phyloP scores from a whole-genome alignment of 1,140 invertebrate genomes.

The Apocrypta bakeri region DNA sequence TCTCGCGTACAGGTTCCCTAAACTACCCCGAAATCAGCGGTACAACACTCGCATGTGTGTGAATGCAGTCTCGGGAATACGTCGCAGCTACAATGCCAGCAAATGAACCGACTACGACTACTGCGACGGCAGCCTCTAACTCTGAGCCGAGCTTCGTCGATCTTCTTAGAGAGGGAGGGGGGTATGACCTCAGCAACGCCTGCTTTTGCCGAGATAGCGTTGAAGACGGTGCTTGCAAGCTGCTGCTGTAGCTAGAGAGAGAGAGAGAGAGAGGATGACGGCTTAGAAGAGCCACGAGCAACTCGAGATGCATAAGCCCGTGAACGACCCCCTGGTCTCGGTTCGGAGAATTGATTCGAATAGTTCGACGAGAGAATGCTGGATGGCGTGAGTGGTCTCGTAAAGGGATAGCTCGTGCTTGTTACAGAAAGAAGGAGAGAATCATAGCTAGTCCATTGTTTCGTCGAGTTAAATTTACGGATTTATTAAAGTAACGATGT shows the following conservation, averaged over 20 bases:
- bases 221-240: background rate
- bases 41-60: background rate
- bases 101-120: slow-evolving; percentile 22
- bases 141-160: background rate
- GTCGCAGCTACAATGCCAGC: slow-evolving; percentile 25
- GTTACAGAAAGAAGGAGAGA: too few species aligned
- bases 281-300: background rate
- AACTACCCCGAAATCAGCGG: background rate
- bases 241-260: background rate
- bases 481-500: too few species aligned
- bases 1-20: too few species aligned
- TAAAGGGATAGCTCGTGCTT: too few species aligned
- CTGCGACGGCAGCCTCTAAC: background rate
- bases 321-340: too few species aligned
- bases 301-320: background rate
- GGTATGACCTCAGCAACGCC: background rate
- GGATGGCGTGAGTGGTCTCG: background rate
- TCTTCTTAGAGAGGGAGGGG: background rate
- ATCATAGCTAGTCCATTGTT: too few species aligned
- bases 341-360: background rate
- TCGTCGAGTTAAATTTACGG: too few species aligned
- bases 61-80: slow-evolving; percentile 5
- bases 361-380: background rate
- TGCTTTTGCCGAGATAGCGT: background rate
- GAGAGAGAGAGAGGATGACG: background rate